A percentile compares a stretch with the other conserved stretches of the same genome.
Conservation (phyloP, 2,113 vertebrate species). For the Phycodurus eques region DNA sequence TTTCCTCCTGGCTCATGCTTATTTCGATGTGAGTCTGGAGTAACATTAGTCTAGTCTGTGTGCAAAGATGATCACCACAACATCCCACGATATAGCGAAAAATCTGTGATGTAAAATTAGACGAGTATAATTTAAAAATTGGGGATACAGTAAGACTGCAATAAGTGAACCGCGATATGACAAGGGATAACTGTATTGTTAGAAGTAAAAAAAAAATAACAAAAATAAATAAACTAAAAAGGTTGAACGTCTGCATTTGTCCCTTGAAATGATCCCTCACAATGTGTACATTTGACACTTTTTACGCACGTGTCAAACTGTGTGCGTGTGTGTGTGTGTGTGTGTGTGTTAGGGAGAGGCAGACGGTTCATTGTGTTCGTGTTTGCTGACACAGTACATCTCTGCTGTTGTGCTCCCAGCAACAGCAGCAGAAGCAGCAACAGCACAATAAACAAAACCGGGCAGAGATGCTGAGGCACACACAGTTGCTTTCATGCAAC, state of each 20-base stretch:
- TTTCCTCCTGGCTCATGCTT: too few species aligned
- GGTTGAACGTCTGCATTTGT: neutral
- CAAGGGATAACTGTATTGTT: too few species aligned
- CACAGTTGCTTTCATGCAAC: constrained; percentile 59
- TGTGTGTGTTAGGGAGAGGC: constrained; percentile 15
- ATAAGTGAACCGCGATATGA: too few species aligned
- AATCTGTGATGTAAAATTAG: too few species aligned
- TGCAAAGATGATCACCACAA: too few species aligned
- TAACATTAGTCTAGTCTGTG: too few species aligned
- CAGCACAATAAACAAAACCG: constrained; percentile 62
- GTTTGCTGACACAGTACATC: constrained; percentile 75
- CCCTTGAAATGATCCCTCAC: neutral
- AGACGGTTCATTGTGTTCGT: constrained; percentile 66
- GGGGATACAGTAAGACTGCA: too few species aligned
- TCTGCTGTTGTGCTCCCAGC: constrained; percentile 53
- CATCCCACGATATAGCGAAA: too few species aligned
- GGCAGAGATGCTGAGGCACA: constrained; percentile 66
- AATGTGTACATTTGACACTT: constrained; percentile 26
- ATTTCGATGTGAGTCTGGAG: too few species aligned
- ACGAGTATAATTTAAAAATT: too few species aligned
- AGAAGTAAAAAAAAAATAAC: too few species aligned
- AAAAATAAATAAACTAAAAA: too few species aligned
- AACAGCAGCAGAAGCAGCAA: neutral
- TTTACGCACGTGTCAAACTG: constrained; percentile 30
- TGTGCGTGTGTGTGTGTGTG: constrained; percentile 9